Base-by-base conservation (phyloP, 2,797 vertebrate genomes). In the Danio aesculapii region DNA sequence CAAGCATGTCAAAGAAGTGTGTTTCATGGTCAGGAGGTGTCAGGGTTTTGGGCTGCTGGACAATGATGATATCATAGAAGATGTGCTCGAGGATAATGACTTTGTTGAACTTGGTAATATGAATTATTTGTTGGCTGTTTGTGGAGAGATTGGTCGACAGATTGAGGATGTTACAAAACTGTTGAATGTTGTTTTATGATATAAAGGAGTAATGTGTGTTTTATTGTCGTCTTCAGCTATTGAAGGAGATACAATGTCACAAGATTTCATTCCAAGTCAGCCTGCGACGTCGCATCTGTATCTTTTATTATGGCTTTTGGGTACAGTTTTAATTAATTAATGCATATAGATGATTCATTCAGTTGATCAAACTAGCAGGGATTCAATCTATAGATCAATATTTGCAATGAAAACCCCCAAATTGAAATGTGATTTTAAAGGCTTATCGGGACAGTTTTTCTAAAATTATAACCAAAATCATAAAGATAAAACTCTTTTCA, bases 31-130 rank as follows among this genome's bases (percentile, higher is more conserved):
- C 83, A 94, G 96, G 74, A 94, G 96, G 83, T 99, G 98, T 88
- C 98, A 98, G 86, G 96, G 97, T 6, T 90, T 94, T 80, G 96
- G 97, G 59, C 89, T 99, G 88, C 73, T 99, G 91, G 98, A 99
- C 89, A 90, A 91, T 0, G 97, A 97, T 58, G 98, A 99, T 86
- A 87, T 81, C 0, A 92, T 99, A 43, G 95, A 96, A n/a, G 94
- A 96, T 85, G 96, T 96, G 8, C 90, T 99, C 81, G 97, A 99
- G 75, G 96, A 99, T 90, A 98, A 99, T 47, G 98, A 99, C 84
- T 99, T 99, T 85, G 95, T 99, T 12, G 97, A 99, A 92, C 93
- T 99, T 59, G 97, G 98, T 99, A 96, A 97, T 6, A 19, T 41
- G 39, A 9, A 61, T 71, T 69, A 49, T 8, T 14, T 46, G 63